These are phyloP conservation scores for Leucozona laternaria DNA, from an alignment of 2,888 invertebrate species.

Conservation along the genomic window DNA sequence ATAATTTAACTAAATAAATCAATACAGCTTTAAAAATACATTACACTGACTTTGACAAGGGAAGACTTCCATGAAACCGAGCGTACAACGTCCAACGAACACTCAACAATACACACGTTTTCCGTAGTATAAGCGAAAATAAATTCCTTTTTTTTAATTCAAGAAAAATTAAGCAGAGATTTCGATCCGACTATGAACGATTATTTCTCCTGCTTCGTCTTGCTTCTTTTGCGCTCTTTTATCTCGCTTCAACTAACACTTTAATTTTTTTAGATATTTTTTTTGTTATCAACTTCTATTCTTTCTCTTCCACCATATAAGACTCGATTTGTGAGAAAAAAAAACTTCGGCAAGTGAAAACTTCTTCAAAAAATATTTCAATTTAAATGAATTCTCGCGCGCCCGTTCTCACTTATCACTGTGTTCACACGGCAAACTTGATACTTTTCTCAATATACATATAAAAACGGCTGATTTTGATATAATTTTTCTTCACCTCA, in stretches of 20 bases:
- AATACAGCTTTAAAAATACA: constrained; percentile 43
- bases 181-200: constrained; percentile 28
- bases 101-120: constrained; percentile 58
- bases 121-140: constrained; percentile 25
- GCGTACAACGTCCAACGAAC: constrained; percentile 37
- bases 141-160: constrained; percentile 21
- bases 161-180: constrained; percentile 43
- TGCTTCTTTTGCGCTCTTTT: constrained; percentile 27
- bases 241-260: constrained; percentile 55
- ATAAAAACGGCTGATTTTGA: constrained; percentile 36
- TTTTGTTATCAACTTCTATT: constrained; percentile 41
- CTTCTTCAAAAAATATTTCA: constrained; percentile 18
- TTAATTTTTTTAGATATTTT: constrained; percentile 35
- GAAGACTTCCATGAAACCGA: constrained; percentile 76
- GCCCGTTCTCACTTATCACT: constrained; percentile 27
- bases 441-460: constrained; percentile 4
- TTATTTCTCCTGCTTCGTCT: constrained; percentile 45
- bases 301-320: constrained; percentile 14
- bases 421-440: constrained; percentile 10
- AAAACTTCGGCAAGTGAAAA: constrained; percentile 39
- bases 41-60: constrained; percentile 72
- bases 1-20: constrained; percentile 11
- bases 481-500: constrained; percentile 25
- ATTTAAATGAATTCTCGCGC: constrained; percentile 46
- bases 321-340: constrained; percentile 1